Evolutionary conservation across 2,113 vertebrate genomes (phyloP), one percentile per base, ranked within the genome.

Genomic region (Piaya cayana): DNA sequence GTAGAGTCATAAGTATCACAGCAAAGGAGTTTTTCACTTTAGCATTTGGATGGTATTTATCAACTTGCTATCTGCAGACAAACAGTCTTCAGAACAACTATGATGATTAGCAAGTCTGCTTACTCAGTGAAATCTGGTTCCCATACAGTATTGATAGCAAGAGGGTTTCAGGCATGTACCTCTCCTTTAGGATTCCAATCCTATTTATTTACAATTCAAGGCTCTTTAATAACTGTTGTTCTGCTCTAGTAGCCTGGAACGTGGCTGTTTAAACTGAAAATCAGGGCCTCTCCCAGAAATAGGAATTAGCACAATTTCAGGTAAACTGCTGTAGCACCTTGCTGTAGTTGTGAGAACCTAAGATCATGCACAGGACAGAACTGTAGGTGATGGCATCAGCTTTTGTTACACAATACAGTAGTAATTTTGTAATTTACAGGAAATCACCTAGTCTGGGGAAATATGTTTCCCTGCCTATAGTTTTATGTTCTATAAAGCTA

Each of bases 41-140:
- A 96, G 70, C 68, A 79, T 94, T 96, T 96, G 82, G 74, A 76
- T 96, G 82, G 64, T 97, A 92, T 97, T 97, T 97, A 97, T 97
- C 92, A 96, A 62, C 74, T 98, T 95, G 92, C 78, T 96, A 92
- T 94, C 90, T 93, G 67, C 90, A 93, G 92, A 84, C 63, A 96
- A 96, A 93, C 90, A 95, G 71, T 94, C 97, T 98, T 93, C 91
- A 96, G 50, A 72, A 74, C 77, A 95, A 79, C 89, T 90, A 77
- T 69, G 76, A 92, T 30, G 84, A 95, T 97, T 95, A 97, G 83
- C 52, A 96, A 97, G 71, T 86, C 82, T 92, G 83, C 83, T 95
- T 92, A 89, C 64, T 94, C 88, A 88, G 84, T 95, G 50, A 36
- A 84, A 94, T 96, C 83, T 69, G 82, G 78, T 93, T 97, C 82